These are phyloP conservation scores for Rambutsinella grinnellia DNA, from an alignment of 2,888 invertebrate species.

Conservation along the genomic window DNA sequence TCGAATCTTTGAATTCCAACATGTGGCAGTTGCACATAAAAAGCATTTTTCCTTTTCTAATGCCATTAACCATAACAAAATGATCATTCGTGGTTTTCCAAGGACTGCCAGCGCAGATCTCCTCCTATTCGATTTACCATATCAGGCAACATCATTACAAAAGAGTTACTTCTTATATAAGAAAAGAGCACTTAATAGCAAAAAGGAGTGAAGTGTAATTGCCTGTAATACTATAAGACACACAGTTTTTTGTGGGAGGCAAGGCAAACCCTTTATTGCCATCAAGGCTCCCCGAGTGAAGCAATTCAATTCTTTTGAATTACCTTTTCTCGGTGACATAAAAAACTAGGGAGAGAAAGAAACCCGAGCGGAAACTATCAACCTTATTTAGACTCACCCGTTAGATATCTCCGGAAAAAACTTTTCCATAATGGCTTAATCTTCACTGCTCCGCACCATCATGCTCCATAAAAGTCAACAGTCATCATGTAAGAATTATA, in stretches of 20 bases:
- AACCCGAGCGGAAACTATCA: constrained; percentile 17
- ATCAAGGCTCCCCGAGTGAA: constrained; percentile 36
- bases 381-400: constrained; percentile 30
- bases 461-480: constrained; percentile 52
- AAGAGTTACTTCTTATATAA: not conserved
- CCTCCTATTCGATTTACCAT: not conserved
- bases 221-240: constrained; percentile 14
- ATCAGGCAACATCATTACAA: constrained; percentile 1
- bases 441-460: constrained; percentile 25
- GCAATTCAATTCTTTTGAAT: constrained; percentile 53
- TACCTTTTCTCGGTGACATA: constrained; percentile 51
- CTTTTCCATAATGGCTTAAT: constrained; percentile 44
- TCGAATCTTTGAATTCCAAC: constrained; percentile 26
- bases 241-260: constrained; percentile 12
- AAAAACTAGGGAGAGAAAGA: constrained; percentile 21
- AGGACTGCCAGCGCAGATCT: not conserved
- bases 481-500: constrained; percentile 34
- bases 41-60: constrained; percentile 6
- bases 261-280: constrained; percentile 41
- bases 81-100: constrained; percentile 7
- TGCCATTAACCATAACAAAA: constrained; percentile 32
- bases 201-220: constrained; percentile 31
- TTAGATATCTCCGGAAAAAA: constrained; percentile 10
- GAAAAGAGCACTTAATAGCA: not conserved
- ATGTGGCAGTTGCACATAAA: constrained; percentile 21